Evolutionary conservation across 2,797 vertebrate genomes (phyloP), one percentile per base, ranked within the genome.

Genomic region (Tragelaphus oryx): DNA sequence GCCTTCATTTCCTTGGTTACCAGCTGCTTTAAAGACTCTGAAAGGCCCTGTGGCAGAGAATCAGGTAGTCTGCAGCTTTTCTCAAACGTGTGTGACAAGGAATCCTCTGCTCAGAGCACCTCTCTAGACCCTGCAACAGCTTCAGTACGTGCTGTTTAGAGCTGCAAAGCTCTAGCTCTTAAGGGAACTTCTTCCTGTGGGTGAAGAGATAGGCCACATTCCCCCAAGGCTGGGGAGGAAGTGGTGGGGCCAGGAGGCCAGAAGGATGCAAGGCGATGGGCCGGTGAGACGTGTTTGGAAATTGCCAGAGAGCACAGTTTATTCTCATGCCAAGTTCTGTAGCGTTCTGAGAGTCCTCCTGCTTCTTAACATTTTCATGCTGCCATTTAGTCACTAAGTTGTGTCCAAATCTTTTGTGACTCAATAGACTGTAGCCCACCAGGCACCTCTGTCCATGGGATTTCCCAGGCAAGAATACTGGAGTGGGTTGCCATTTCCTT

Each of bases 231-330:
- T n/a, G 30, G 52, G 24, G 12, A 75, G 52, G 28, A 24, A 68
- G 4, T 11, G 26, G 3, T n/a, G 65, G 18, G 13, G 13, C 41
- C 24, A 37, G 30, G 41, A 17, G 37, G 30, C 41, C 13, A 59
- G 54, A 10, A 33, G 30, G 54, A 48, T 33, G n/a, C 22, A 8
- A 76, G 62, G 10, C 18, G 33, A 30, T 8, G 14, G 41, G 17
- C 41, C 28, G 18, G 52, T 11, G 18, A 57, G 55, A 75, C 14
- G 8, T 9, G 30, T 33, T 80, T 84, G 10, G 33, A 80, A 88
- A 50, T 8, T 11, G 28, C 44, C 52, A 37, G 22, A 12, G 33
- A 16, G 48, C 11, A 0, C 3, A 3, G 33, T 8, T 26, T 6
- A 8, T 54, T 75, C 7, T 83, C 18, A 54, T 2, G n/a, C 33